Percentiles rank a stretch among this genome's conserved stretches.
Conservation (phyloP, 2,888 invertebrate genomes). For the Raillietiella orientalis region DNA sequence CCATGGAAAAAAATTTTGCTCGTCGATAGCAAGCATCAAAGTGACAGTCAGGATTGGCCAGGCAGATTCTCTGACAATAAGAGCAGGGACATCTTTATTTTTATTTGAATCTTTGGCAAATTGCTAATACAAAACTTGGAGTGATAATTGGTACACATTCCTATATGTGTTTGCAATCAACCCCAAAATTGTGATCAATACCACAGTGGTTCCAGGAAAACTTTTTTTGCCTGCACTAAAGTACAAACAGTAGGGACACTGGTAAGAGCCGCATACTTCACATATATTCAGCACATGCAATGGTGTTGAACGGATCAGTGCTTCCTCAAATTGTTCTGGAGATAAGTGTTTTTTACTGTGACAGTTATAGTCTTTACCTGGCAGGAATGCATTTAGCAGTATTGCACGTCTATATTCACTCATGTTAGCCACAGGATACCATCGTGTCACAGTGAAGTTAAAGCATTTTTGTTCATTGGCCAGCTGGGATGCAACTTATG, state of each 20-base stretch:
- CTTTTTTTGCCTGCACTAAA: constrained; percentile 9
- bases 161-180: no score
- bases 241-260: constrained; percentile 17
- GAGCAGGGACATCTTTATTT: no score
- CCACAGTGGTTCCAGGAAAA: no score
- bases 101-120: no score
- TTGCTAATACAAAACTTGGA: no score
- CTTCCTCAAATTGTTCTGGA: constrained; percentile 11
- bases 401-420: constrained; percentile 18
- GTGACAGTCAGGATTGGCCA: no score
- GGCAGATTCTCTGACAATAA: no score
- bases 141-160: no score
- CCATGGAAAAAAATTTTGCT: constrained; percentile 60
- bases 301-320: constrained; percentile 11
- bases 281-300: constrained; percentile 15
- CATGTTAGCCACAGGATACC: constrained; percentile 21
- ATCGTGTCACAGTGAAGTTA: constrained; percentile 17
- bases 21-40: constrained; percentile 16
- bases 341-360: no score
- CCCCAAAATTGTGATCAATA: no score
- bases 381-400: constrained; percentile 19
- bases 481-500: no score
- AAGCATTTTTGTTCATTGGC: constrained; percentile 18
- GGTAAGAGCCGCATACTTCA: constrained; percentile 17
- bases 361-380: no score